phyloP scores from a whole-genome alignment of 2,797 vertebrate species.

The Sebastes diploproa region DNA sequence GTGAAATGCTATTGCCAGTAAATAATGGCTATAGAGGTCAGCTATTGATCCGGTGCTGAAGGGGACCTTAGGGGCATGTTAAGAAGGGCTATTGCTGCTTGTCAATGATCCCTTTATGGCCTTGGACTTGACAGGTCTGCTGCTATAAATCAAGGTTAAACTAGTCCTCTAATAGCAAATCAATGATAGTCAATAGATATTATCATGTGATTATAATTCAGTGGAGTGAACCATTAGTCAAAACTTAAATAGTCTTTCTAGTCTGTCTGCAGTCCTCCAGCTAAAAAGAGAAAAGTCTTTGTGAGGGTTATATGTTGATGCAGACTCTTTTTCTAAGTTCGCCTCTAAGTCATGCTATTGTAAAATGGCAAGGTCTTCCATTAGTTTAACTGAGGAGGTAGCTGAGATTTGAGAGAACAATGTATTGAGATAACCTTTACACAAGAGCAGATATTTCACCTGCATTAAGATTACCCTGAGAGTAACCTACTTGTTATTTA shows the following conservation, averaged over 20 bases:
- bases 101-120: conserved; percentile 81
- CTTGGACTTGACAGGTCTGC: conserved; percentile 66
- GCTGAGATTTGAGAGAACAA: conserved; percentile 71
- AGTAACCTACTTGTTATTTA: conserved; percentile 76
- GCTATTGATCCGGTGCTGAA: conserved; percentile 77
- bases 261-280: background rate
- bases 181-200: conserved; percentile 75
- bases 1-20: conserved; percentile 63
- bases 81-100: conserved; percentile 73
- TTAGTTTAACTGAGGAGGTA: conserved; percentile 69
- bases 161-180: conserved; percentile 76
- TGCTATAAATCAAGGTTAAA: conserved; percentile 75
- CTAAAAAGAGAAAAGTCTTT: background rate
- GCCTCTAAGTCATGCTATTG: conserved; percentile 37
- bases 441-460: conserved; percentile 82
- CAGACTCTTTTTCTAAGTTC: conserved; percentile 31
- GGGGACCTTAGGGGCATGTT: conserved; percentile 78
- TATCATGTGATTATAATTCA: conserved; percentile 78
- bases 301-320: conserved; percentile 19
- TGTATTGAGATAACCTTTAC: conserved; percentile 86
- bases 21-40: conserved; percentile 75
- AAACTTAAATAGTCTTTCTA: conserved; percentile 34
- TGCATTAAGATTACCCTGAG: conserved; percentile 72
- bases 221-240: conserved; percentile 66
- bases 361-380: conserved; percentile 63